Conservation (phyloP, 2,113 vertebrate genomes). For the Oophaga pumilio region DNA sequence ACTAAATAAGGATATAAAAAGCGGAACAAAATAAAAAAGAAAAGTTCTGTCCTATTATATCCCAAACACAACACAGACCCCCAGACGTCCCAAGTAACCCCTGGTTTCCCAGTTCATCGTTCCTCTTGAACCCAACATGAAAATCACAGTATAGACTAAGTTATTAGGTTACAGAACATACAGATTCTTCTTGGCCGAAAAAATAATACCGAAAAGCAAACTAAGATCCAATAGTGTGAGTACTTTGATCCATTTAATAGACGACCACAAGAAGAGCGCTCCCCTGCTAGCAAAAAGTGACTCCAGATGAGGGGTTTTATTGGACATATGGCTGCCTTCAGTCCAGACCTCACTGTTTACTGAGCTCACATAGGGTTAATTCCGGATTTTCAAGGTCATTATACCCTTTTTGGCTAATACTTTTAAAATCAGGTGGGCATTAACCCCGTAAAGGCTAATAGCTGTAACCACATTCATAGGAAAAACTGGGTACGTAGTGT, state of each 20-base stretch:
- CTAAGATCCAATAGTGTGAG: not conserved
- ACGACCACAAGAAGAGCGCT: not conserved
- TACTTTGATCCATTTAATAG: not conserved
- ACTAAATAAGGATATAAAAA: not conserved
- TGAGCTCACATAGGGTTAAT: not conserved
- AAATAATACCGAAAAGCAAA: not conserved
- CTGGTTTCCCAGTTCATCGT: too few relatives aligned
- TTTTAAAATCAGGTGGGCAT: not conserved
- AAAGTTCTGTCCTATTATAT: too few relatives aligned
- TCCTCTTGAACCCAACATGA: not conserved
- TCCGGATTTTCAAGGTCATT: not conserved
- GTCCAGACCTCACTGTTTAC: not conserved
- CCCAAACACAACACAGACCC: too few relatives aligned
- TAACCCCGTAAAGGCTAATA: not conserved
- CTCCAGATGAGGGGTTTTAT: not conserved
- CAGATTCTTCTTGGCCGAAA: not conserved
- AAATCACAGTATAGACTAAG: not conserved
- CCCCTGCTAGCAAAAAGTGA: too few relatives aligned
- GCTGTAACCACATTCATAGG: not conserved
- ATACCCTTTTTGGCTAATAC: not conserved
- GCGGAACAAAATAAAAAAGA: too few relatives aligned
- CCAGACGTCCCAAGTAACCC: too few relatives aligned
- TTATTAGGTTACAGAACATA: not conserved
- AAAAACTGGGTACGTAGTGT: not conserved
- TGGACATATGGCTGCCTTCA: not conserved